A percentile compares a stretch with the other conserved stretches of the same genome.
phyloP scores from a whole-genome alignment of 2,888 invertebrate genomes.

The Liopterus haemorrhoidalis region DNA sequence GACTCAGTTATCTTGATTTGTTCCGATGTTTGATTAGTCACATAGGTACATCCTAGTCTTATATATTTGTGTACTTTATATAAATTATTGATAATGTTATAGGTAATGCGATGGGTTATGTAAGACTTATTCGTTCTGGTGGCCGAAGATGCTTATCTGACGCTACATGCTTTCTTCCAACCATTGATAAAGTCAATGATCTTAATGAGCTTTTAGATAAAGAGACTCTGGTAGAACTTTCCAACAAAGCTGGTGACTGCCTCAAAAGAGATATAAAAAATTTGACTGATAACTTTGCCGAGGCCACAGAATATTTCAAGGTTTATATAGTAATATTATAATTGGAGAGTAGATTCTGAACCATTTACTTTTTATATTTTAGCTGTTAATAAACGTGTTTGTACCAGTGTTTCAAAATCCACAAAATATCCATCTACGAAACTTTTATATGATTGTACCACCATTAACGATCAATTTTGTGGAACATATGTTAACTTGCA shows the following conservation, averaged over 20 bases:
- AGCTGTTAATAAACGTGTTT: conserved; percentile 88
- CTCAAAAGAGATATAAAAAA: conserved; percentile 73
- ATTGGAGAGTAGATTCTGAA: conserved; percentile 2
- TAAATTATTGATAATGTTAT: conserved; percentile 25
- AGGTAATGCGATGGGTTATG: conserved; percentile 91
- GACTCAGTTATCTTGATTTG: conserved; percentile 84
- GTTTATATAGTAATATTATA: conserved; percentile 35
- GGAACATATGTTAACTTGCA: conserved; percentile 84
- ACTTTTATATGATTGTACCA: conserved; percentile 90
- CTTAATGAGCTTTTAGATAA: conserved; percentile 57
- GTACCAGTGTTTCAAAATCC: conserved; percentile 79
- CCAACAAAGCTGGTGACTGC: conserved; percentile 61
- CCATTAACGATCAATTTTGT: conserved; percentile 91
- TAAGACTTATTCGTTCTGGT: conserved; percentile 88
- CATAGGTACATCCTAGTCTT: conserved; percentile 58
- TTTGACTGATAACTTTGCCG: conserved; percentile 76
- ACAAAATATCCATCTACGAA: conserved; percentile 81
- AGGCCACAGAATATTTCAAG: conserved; percentile 82
- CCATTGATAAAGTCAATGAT: conserved; percentile 57
- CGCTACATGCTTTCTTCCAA: conserved; percentile 83
- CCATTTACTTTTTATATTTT: conserved; percentile 34
- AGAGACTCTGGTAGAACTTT: conserved; percentile 54
- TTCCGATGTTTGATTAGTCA: conserved; percentile 89
- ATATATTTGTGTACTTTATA: not conserved
- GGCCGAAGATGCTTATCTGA: conserved; percentile 88